Conservation (phyloP, 2,888 invertebrate genomes). For the Drosophila mayaguana region DNA sequence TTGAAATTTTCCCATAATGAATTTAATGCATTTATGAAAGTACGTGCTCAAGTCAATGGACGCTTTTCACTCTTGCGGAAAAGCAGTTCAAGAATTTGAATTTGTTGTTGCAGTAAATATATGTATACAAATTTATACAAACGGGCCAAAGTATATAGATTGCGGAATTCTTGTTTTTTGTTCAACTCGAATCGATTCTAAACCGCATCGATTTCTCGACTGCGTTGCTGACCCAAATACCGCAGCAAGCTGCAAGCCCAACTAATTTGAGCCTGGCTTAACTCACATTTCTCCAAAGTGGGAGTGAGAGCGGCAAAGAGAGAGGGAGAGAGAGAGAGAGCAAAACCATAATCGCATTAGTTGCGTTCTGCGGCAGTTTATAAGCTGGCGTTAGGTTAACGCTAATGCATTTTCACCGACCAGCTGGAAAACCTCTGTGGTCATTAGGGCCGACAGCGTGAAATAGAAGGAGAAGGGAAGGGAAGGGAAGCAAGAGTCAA, state of each 20-base stretch:
- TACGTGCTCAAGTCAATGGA: background rate
- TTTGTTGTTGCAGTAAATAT: background rate
- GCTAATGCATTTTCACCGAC: constrained; percentile 63
- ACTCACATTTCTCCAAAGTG: constrained; percentile 33
- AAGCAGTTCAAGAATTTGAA: background rate
- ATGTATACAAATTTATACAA: constrained; percentile 14
- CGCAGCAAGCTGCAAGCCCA: constrained; percentile 33
- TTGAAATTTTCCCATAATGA: background rate
- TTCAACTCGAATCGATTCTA: constrained; percentile 13
- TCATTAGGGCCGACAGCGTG: constrained; percentile 62
- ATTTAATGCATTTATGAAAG: too few species aligned
- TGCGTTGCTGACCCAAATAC: constrained; percentile 71
- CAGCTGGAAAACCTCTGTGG: constrained; percentile 74
- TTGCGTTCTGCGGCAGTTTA: constrained; percentile 42
- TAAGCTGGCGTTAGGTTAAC: constrained; percentile 44
- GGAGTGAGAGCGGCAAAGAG: background rate
- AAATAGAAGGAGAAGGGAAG: constrained; percentile 10
- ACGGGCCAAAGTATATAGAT: background rate
- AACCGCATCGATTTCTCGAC: constrained; percentile 57
- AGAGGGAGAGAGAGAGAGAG: background rate
- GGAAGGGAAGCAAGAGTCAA: constrained; percentile 37
- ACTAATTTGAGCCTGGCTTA: constrained; percentile 41
- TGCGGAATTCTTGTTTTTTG: constrained; percentile 6
- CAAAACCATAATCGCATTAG: constrained; percentile 70
- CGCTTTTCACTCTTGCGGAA: background rate